These are phyloP conservation scores for Pelusios castaneus DNA, from an alignment of 2,113 vertebrate species.

Conservation along the genomic window DNA sequence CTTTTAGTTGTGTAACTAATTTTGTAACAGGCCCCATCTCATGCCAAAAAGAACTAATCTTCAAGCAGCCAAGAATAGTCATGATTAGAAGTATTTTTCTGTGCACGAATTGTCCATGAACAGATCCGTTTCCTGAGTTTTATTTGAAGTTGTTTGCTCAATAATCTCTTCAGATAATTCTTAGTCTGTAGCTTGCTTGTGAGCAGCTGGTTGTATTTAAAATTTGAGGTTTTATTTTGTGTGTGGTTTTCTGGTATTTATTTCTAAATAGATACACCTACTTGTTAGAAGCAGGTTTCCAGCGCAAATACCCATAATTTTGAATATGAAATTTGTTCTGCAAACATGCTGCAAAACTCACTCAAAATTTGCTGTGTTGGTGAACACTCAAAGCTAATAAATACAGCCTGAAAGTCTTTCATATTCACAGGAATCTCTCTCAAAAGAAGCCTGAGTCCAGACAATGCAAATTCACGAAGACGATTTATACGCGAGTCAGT, in stretches of 20 bases:
- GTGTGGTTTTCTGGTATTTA: background rate
- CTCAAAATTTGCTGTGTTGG: background rate
- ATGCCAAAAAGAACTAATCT: conserved; percentile 21
- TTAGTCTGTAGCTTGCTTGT: background rate
- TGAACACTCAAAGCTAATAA: background rate
- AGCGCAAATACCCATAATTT: conserved; percentile 7
- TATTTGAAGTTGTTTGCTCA: background rate
- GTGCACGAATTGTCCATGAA: background rate
- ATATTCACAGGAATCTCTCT: background rate
- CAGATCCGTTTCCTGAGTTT: background rate
- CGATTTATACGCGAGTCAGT: background rate
- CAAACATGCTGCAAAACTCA: conserved; percentile 6
- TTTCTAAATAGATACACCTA: background rate
- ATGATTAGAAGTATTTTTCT: background rate
- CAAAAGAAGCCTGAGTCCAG: background rate
- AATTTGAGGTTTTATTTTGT: background rate
- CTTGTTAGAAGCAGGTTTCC: background rate
- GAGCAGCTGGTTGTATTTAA: conserved; percentile 6
- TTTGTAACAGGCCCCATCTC: conserved; percentile 28
- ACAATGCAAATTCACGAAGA: background rate
- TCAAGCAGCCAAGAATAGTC: background rate
- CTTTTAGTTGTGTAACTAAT: background rate
- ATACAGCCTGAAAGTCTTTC: background rate
- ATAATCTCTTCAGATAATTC: background rate
- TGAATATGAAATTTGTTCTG: conserved; percentile 8